phyloP scores from a whole-genome alignment of 2,113 vertebrate genomes.

The Rattus rattus region DNA sequence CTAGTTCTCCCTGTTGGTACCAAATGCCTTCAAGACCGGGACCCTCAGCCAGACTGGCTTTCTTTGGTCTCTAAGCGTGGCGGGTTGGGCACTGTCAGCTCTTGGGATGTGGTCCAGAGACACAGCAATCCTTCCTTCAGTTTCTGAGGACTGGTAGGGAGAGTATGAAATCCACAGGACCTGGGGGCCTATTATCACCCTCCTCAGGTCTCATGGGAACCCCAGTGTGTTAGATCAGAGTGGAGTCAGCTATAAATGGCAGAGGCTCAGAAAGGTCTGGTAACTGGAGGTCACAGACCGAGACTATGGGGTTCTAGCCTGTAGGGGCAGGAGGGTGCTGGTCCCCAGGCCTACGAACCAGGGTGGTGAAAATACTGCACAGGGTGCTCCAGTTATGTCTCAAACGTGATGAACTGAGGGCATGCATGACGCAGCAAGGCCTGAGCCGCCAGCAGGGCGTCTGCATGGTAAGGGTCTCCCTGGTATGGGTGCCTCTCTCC shows the following conservation, averaged over 20 bases:
- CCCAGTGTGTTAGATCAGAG: neutral
- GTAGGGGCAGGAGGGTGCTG: neutral
- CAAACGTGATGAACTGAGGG: neutral
- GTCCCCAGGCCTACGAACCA: neutral
- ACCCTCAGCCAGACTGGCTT: neutral
- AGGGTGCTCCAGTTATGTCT: neutral
- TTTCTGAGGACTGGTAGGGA: neutral
- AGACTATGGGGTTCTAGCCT: fast-evolving
- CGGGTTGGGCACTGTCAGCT: neutral
- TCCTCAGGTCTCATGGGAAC: neutral
- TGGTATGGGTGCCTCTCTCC: neutral
- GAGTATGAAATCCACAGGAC: neutral
- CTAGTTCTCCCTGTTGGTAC: neutral
- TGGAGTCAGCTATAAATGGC: neutral
- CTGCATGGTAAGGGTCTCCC: neutral
- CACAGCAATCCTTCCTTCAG: neutral
- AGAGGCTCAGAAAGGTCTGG: conserved; percentile 19
- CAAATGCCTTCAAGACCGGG: no score
- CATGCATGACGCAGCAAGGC: neutral
- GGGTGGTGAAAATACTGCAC: neutral
- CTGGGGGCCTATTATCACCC: neutral
- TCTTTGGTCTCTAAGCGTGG: neutral
- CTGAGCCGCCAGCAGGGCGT: fast-evolving
- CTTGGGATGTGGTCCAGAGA: neutral
- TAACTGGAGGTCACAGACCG: neutral